Evolutionary conservation across 2,113 vertebrate genomes (phyloP).

Genomic region (cattle (Bos taurus)): ARS-UCD2.0 NC_037332.1:90907001-90907500

Average conservation of each 20-base stretch:
- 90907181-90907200: not conserved
- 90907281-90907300: not conserved
- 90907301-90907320: not conserved
- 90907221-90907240: not conserved
- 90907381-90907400: not conserved
- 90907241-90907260: not conserved
- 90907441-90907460: not conserved
- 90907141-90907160: conserved; percentile 1
- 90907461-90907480: not conserved
- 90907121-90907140: not conserved
- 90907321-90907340: not conserved
- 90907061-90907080: not conserved
- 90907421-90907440: not conserved
- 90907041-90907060: not conserved
- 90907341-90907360: not conserved
- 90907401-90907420: not conserved
- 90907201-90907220: not conserved
- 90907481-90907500: not conserved
- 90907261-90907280: not conserved
- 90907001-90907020: not conserved
- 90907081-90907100: not conserved
- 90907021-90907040: not conserved
- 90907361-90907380: not conserved
- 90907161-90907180: conserved; percentile 21
- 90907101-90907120: not conserved